Evolutionary conservation across 2,797 vertebrate species (phyloP), one percentile per base, ranked within the genome.

Genomic region (Amniataba percoides): DNA sequence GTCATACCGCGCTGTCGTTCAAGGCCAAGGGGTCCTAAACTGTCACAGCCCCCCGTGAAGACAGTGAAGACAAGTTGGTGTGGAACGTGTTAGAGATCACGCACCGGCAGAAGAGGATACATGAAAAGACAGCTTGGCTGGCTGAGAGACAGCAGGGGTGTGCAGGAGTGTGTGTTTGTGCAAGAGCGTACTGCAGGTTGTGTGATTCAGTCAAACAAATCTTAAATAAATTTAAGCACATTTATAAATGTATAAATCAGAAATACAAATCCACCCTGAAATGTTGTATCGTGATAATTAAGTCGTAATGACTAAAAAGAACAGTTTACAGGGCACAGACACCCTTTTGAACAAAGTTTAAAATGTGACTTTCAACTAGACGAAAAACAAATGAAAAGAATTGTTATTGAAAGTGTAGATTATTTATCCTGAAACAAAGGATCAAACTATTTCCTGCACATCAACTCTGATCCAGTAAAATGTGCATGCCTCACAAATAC

Each of bases 31-130:
- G 58, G 45, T 49, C 46, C 55, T 18, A 21, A 61, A 56, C 59
- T 59, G 65, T 73, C 83, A 71, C 6, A 49, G 46, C 27, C 40
- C 60, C 40, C 48, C 74, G 21, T 27, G 36, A 52, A 81, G 80
- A 80, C 78, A 14, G 80, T 13, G 82, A 75, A 72, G 83, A 86
- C 63, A 46, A 78, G 78, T 63, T 40, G 34, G 78, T 6, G 27
- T 1, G 56, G 58, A 81, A 79, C 62, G 51, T 87, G 91, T 76
- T 13, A 25, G 63, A 68, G 82, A 78, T 85, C 90, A 89, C 62
- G 78, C 52, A 70, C 70, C 0, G 2, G 34, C 69, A 81, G 83
- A 90, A 86, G 64, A 85, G 21, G 87, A 92, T 88, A 83, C 31
- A 5, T 53, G 65, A 75, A 68, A 31, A 62, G 65, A 62, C 36